Evolutionary conservation across 2,888 invertebrate species (phyloP), one percentile per base, ranked within the genome.

Genomic region (Coelopa pilipes): DNA sequence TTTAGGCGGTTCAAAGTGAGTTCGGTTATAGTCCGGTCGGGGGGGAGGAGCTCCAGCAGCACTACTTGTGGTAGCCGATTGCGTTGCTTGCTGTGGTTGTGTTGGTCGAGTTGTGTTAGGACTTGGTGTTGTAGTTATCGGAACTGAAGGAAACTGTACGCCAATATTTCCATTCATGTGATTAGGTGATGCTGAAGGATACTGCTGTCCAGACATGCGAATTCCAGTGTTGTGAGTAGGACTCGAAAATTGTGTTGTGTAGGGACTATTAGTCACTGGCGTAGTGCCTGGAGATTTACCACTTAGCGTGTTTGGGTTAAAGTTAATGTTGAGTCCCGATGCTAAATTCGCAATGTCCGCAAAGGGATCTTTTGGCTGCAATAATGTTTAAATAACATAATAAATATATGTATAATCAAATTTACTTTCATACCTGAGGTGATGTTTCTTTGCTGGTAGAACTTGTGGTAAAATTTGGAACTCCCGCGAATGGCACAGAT

Each of bases 281-380:
- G 86, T 85, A 21, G 80, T 83, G 12, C 83, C 82, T 3, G 85
- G 80, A 11, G 86, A 84, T 79, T 86, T 87, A 0, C 81, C 79
- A 34, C 83, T 82, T 50, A 86, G 79, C 12, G 84, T 82, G 75
- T 80, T 84, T n/a, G 86, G 83, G 75, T 84, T 83, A 76, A 87
- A 87, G 76, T 85, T 86, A 45, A 88, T 85, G 75, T 88, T 87
- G 17, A 88, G 80, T 21, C 84, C 85, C 9, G 86, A 84, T 12
- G 87, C 87, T 73, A 89, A 79, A 77, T 88, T 87, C 73, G 91
- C 92, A 46, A 95, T 89, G 82, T 93, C 94, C 1, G 93, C 92
- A 84, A 95, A 94, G 5, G 94, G 93, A 86, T 95, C 94, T 78
- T 88, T 88, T 15, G 83, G 74, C 82, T 84, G 71, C 2, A 34